A percentile compares a stretch with the other conserved stretches of the same genome.
Evolutionary conservation across 2,113 vertebrate genomes (phyloP).

Genomic region (cattle (Bos taurus)): ARS-UCD2.0 NC_037337.1:37976501-37977000

Average conservation of each 20-base stretch:
- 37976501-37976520: slow-evolving; percentile 91
- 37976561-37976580: background rate
- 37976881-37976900: background rate
- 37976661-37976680: background rate
- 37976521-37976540: slow-evolving; percentile 79
- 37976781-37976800: background rate
- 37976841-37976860: background rate
- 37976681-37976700: background rate
- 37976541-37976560: background rate
- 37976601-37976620: background rate
- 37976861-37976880: background rate
- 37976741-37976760: background rate
- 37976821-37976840: background rate
- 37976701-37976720: background rate
- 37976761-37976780: background rate
- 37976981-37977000: background rate
- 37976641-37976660: background rate
- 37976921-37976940: background rate
- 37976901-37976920: background rate
- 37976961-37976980: background rate
- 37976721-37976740: background rate
- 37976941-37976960: background rate
- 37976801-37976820: background rate
- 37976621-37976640: background rate
- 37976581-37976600: background rate